Conservation (phyloP, 2,888 invertebrate genomes). For the Papilio elwesi region DNA sequence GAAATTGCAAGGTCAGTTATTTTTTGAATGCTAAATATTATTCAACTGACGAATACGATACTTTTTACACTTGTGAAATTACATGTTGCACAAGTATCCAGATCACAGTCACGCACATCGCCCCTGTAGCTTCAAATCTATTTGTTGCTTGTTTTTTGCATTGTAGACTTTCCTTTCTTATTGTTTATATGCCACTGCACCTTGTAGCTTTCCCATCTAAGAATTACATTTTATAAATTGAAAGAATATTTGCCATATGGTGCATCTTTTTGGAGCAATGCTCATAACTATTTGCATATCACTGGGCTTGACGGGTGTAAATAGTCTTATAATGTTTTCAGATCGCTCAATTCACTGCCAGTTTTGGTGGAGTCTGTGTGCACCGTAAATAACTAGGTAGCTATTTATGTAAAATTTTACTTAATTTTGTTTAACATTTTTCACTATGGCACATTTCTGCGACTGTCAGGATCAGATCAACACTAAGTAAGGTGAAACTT, state of each 20-base stretch:
- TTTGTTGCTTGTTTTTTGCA: not conserved
- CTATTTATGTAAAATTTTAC: constrained; percentile 3
- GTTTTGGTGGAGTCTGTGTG: constrained; percentile 29
- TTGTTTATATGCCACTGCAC: not conserved
- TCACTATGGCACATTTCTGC: not conserved
- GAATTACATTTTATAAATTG: too few relatives aligned
- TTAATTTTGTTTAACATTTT: not conserved
- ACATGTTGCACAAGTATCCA: not conserved
- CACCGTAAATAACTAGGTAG: constrained; percentile 11
- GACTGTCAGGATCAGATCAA: not conserved
- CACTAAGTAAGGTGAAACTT: too few relatives aligned
- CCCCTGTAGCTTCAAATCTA: not conserved
- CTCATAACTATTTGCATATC: not conserved
- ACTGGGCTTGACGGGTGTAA: not conserved
- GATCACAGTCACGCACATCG: not conserved
- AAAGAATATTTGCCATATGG: too few relatives aligned
- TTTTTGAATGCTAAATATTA: not conserved
- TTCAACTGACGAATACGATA: not conserved
- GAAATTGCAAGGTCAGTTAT: constrained; percentile 40
- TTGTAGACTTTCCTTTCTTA: not conserved
- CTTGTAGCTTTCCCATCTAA: too few relatives aligned
- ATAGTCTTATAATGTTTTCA: constrained; percentile 1
- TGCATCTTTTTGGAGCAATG: not conserved
- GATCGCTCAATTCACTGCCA: constrained; percentile 34
- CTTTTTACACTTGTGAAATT: not conserved